Evolutionary conservation across 1,140 invertebrate species (phyloP).

Genomic region (Periplaneta americana): DNA sequence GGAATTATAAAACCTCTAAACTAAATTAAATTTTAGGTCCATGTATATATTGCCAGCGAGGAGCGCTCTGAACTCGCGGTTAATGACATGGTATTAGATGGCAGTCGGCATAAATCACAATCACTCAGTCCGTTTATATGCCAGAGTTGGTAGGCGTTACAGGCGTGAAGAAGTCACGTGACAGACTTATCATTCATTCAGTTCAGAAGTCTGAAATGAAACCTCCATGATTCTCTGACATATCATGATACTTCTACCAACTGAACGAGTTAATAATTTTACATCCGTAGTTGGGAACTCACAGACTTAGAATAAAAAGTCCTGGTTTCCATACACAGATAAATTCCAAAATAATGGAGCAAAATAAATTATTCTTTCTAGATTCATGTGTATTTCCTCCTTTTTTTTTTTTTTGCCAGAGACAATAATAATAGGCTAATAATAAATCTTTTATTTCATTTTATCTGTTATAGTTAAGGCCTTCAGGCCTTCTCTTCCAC

Average conservation of each 20-base stretch:
- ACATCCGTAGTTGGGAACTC: no score
- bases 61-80: not conserved
- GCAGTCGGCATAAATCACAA: not conserved
- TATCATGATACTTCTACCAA: not conserved
- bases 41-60: not conserved
- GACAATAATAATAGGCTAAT: no score
- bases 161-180: not conserved
- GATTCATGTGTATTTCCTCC: no score
- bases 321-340: no score
- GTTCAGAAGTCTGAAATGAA: not conserved
- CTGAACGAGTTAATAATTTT: no score
- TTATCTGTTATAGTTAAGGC: no score
- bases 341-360: no score
- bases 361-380: no score
- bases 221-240: not conserved
- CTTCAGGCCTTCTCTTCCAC: no score
- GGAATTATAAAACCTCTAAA: not conserved
- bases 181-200: not conserved
- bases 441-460: no score
- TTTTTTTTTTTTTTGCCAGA: no score
- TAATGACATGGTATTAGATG: not conserved
- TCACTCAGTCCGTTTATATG: not conserved
- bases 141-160: not conserved
- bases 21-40: not conserved
- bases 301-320: no score